Evolutionary conservation across 2,888 invertebrate genomes (phyloP).

Genomic region (Antheraea yamamai): DNA sequence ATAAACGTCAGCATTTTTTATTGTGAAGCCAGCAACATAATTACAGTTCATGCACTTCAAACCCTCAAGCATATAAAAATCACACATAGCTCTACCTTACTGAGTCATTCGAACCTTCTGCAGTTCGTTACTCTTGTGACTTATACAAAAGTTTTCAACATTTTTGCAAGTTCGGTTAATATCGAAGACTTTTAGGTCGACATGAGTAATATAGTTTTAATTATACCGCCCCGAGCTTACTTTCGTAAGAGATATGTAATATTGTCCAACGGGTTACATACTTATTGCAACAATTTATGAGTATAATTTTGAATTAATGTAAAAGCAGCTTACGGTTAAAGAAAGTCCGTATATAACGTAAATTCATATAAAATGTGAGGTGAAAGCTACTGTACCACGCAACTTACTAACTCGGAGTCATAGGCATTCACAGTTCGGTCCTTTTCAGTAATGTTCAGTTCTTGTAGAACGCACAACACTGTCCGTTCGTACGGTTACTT

Average conservation of each 20-base stretch:
- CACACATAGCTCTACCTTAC: not conserved
- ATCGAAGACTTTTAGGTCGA: constrained; percentile 54
- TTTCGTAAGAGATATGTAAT: constrained; percentile 18
- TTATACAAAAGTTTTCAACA: constrained; percentile 65
- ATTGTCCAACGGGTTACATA: not conserved
- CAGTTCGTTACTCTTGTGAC: constrained; percentile 22
- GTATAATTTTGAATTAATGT: too few species aligned
- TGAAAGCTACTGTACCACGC: too few species aligned
- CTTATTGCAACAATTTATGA: not conserved
- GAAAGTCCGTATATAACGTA: too few species aligned
- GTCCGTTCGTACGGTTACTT: too few species aligned
- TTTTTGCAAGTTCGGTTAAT: constrained; percentile 55
- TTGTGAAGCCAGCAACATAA: too few species aligned
- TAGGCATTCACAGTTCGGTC: too few species aligned
- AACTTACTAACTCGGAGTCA: too few species aligned
- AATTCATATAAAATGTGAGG: too few species aligned
- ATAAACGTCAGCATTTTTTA: too few species aligned
- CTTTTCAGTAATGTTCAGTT: too few species aligned
- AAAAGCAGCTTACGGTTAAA: too few species aligned
- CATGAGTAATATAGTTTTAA: constrained; percentile 29
- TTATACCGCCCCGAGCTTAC: constrained; percentile 21
- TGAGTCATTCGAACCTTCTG: constrained; percentile 13
- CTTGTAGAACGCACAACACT: too few species aligned
- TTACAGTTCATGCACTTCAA: not conserved
- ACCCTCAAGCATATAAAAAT: not conserved